Evolutionary conservation across 2,888 invertebrate genomes (phyloP), one percentile per base, ranked within the genome.

Genomic region (Drosophila mercatorum): DNA sequence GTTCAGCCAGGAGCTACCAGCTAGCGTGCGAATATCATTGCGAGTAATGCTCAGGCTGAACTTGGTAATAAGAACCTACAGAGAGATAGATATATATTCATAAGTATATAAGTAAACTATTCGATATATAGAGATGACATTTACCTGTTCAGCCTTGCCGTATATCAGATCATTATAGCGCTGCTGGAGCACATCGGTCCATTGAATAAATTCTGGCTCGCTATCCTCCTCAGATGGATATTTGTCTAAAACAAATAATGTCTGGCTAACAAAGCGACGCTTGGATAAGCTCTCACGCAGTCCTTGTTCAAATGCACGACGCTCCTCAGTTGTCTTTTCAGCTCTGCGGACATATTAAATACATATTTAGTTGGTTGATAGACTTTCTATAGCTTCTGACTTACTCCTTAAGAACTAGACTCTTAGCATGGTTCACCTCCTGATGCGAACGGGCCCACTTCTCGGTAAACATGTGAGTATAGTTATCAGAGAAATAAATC

Each of bases 1-100:
- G 89, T 99, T 99, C 0, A 99, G 94, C 99, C 99, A 99, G 92
- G 97, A 97, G 1, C 96, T 93, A 0, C 96, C 96, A 0, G 94
- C 93, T 26, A 99, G 93, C 0, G 98, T 98, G 72, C 95, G 94
- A 17, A 99, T 94, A 91, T 99, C 99, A 55, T 95, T 95, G 65
- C 97, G 93, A 0, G 95, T 95, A 17, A 98, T 95, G 69, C 94
- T 94, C 38, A 96, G 83, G 78, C 93, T 94, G 79, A 94, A 94
- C 77, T 94, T 94, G 0, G 89, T 78, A 5, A 92, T 72, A 2
- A 93, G 76, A 3, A 91, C 85, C 92, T 93, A 47, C 14, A 68
- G 61, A 66, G 28, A 17, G 14, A 22, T 22, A 22, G 6, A 34
- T 10, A 10, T 34, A 7, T 34, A 34, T 7, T 34, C 10, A 34